phyloP scores from a whole-genome alignment of 2,797 vertebrate species.

The Myripristis murdjan region DNA sequence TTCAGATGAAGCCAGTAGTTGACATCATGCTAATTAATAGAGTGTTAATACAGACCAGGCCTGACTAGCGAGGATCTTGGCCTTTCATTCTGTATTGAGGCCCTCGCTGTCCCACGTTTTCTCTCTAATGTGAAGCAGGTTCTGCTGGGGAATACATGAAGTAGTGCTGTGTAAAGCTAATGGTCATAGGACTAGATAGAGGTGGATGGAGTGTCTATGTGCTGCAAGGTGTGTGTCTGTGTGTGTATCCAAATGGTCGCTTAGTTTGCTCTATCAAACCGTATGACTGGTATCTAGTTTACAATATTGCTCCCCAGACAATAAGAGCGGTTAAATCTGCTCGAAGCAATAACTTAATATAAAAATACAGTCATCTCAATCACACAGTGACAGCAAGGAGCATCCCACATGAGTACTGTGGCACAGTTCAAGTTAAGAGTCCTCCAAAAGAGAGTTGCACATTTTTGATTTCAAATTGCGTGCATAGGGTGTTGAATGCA shows the following conservation, averaged over 20 bases:
- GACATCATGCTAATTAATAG: constrained; percentile 16
- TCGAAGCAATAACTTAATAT: no score
- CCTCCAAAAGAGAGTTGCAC: no score
- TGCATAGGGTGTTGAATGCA: no score
- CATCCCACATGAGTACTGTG: no score
- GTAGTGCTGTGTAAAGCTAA: constrained; percentile 12
- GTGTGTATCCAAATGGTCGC: background rate
- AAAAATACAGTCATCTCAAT: no score
- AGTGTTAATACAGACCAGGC: constrained; percentile 12
- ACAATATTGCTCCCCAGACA: background rate
- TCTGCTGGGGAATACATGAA: constrained; percentile 8
- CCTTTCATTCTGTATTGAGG: constrained; percentile 2
- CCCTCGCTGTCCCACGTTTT: constrained; percentile 3
- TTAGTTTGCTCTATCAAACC: background rate
- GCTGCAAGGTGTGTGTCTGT: background rate
- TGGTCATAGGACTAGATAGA: background rate
- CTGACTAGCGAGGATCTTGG: background rate
- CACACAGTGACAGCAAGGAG: no score
- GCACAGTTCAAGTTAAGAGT: no score
- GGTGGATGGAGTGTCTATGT: no score
- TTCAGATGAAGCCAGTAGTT: constrained; percentile 8
- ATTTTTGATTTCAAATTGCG: no score
- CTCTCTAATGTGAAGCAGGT: constrained; percentile 20
- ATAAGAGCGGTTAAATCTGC: no score
- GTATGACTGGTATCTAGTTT: background rate